phyloP scores from a whole-genome alignment of 2,888 invertebrate species.

The Chymomyza procnemis region DNA sequence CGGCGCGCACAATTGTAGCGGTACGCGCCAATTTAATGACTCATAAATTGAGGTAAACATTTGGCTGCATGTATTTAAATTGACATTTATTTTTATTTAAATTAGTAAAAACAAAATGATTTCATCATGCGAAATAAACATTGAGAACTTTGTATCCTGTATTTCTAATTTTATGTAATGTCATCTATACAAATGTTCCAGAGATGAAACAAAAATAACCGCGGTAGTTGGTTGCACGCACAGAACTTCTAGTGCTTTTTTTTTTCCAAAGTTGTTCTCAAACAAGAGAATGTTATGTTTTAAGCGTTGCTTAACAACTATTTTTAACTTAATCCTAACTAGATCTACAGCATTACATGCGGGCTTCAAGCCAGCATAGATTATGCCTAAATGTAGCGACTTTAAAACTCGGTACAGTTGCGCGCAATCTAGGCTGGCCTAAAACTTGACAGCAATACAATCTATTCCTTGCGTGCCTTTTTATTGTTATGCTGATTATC shows the following conservation, averaged over 20 bases:
- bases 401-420: not conserved
- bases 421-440: too few relatives aligned
- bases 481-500: slow-evolving; percentile 64
- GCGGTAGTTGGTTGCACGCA: not conserved
- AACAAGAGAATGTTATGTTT: not conserved
- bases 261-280: slow-evolving; percentile 1
- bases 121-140: slow-evolving; percentile 48
- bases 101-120: slow-evolving; percentile 30
- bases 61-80: not conserved
- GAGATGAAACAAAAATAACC: slow-evolving; percentile 20
- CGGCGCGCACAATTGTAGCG: not conserved
- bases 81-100: slow-evolving; percentile 10
- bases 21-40: not conserved
- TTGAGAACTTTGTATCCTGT: slow-evolving; percentile 28
- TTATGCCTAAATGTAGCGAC: not conserved
- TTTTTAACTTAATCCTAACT: slow-evolving; percentile 54
- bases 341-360: slow-evolving; percentile 46
- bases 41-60: not conserved
- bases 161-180: slow-evolving; percentile 31
- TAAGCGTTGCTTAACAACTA: slow-evolving; percentile 2
- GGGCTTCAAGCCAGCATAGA: not conserved
- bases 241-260: not conserved
- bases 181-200: slow-evolving; percentile 45
- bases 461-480: slow-evolving; percentile 57
- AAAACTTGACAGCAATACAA: not conserved